These are phyloP conservation scores for Imbricaverruca yamaguchii DNA, from an alignment of 2,888 invertebrate species.

Conservation along the genomic window DNA sequence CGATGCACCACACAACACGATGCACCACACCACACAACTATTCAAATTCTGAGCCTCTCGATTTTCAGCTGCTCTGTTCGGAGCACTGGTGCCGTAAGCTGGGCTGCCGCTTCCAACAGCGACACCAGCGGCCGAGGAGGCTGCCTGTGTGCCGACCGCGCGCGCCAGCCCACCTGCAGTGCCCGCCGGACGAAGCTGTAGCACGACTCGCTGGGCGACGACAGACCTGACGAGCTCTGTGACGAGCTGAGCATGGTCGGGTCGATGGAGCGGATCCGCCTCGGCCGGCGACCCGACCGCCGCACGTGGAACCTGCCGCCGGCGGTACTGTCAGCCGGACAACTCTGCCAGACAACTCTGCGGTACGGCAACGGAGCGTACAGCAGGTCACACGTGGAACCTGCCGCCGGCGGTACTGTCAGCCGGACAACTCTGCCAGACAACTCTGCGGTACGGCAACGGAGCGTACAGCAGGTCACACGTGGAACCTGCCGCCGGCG, in stretches of 20 bases:
- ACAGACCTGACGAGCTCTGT: constrained; percentile 76
- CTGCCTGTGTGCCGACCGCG: too few species aligned
- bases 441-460: too few species aligned
- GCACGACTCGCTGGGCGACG: constrained; percentile 87
- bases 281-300: constrained; percentile 46
- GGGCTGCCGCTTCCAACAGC: too few species aligned
- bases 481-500: constrained; percentile 39
- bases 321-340: background rate
- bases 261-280: constrained; percentile 57
- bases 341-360: background rate
- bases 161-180: constrained; percentile 51
- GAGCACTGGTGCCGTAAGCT: too few species aligned
- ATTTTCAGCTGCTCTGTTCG: too few species aligned
- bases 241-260: constrained; percentile 47
- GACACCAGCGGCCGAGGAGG: too few species aligned
- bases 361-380: too few species aligned
- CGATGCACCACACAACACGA: too few species aligned
- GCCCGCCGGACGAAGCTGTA: constrained; percentile 87
- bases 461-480: too few species aligned
- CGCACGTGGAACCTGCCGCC: constrained; percentile 42
- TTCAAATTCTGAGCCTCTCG: too few species aligned
- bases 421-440: background rate
- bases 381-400: constrained; percentile 42
- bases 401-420: constrained; percentile 33
- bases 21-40: too few species aligned